Base-by-base conservation (phyloP, 2,888 invertebrate species). In the Drosophila dives region DNA sequence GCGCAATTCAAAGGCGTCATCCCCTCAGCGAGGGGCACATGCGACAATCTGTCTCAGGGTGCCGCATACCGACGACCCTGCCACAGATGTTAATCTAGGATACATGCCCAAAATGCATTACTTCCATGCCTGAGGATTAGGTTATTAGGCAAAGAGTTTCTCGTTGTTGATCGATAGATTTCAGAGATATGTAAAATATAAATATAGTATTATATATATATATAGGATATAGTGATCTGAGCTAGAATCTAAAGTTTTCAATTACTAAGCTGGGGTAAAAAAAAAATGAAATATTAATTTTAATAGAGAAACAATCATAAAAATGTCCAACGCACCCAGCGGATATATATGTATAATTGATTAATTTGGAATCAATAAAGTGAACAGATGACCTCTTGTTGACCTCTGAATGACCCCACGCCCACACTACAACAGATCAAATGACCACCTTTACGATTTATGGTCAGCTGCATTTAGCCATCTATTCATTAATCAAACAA, bases 1-100 rank as follows among this genome's bases (percentile, higher is more conserved):
- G 86, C 80, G 66, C 76, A 66, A 75, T 72, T 68, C 55, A 26
- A 61, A 72, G 83, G 87, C 87, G 80, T 82, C 89, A 85, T 77
- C 88, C 85, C 85, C 89, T 87, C 86, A 80, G 75, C 86, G 54
- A 81, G 81, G 77, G 74, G 80, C 61, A 38, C 59, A 55, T 51
- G 32, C 42, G 50, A 32, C 40, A 59, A 32, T 42, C 23, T 72
- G 17, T 80, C 78, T 64, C 55, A 71, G 80, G 75, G 78, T 78
- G 72, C 81, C 63, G 40, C 29, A 38, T 32, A 5, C 40, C 58
- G 7, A 26, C n/a, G 33, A 26, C 20, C 56, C 11, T 23, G 26
- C 29, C 32, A 40, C 36, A 56, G 42, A 40, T 56, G 56, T 29
- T 42, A 56, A 42, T 20, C 26, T 36, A 32, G 32, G 32, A 10